phyloP scores from a whole-genome alignment of 2,113 vertebrate genomes.

The Girardinichthys multiradiatus region DNA sequence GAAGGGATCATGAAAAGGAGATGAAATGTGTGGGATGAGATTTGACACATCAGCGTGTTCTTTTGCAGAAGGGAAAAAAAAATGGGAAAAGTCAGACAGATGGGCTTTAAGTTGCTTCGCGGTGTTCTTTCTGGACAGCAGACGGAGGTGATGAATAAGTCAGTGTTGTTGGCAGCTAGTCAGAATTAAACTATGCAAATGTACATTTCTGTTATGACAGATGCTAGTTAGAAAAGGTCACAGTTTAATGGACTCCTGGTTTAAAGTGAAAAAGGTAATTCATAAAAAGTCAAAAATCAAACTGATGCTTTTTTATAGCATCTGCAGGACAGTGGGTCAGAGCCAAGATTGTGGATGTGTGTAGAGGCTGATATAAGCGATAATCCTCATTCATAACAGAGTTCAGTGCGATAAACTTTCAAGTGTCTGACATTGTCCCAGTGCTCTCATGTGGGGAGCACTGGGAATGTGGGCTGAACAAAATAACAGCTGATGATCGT shows the following conservation, averaged over 20 bases:
- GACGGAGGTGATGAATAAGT: conserved; percentile 66
- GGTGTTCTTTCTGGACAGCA: conserved; percentile 30
- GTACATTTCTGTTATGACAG: conserved; percentile 46
- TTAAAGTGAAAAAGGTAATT: conserved; percentile 40
- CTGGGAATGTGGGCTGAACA: conserved; percentile 38
- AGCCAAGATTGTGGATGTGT: not conserved
- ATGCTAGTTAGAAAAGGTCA: conserved; percentile 59
- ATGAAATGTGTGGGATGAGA: conserved; percentile 48
- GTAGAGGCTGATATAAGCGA: not conserved
- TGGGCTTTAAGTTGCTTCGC: conserved; percentile 38
- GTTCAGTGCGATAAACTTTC: conserved; percentile 52
- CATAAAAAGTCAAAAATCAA: conserved; percentile 25
- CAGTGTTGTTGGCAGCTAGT: conserved; percentile 43
- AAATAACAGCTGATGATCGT: conserved; percentile 55
- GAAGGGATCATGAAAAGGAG: conserved; percentile 46
- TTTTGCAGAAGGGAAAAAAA: conserved; percentile 53
- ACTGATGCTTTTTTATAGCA: conserved; percentile 8
- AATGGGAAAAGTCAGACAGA: conserved; percentile 45
- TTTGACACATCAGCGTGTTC: conserved; percentile 50
- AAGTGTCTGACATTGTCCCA: conserved; percentile 64
- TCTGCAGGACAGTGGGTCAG: conserved; percentile 5
- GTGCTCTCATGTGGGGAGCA: conserved; percentile 54
- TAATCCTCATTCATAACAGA: conserved; percentile 21
- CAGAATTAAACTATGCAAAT: conserved; percentile 52
- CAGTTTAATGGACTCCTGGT: conserved; percentile 40